phyloP scores from a whole-genome alignment of 2,113 vertebrate genomes.

The Hystrix brachyura region DNA sequence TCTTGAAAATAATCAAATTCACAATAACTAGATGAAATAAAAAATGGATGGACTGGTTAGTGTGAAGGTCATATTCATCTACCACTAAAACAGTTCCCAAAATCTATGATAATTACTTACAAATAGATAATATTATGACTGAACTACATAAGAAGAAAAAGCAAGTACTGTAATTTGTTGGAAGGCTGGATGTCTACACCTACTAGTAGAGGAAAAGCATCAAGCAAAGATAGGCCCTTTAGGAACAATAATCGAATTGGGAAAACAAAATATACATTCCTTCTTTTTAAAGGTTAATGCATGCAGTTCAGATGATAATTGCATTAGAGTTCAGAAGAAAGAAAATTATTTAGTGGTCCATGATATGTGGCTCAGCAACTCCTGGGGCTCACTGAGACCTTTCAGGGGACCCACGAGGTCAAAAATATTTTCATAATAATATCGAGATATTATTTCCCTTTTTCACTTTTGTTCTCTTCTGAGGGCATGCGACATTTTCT shows the following conservation, averaged over 20 bases:
- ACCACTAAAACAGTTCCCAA: not conserved
- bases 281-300: conserved; percentile 49
- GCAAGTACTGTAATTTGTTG: not conserved
- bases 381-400: not conserved
- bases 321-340: not conserved
- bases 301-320: conserved; percentile 27
- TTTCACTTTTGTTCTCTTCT: not conserved
- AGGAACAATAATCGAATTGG: not conserved
- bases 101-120: not conserved
- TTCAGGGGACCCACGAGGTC: not conserved
- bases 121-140: not conserved
- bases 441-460: not conserved
- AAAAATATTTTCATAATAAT: conserved; percentile 57
- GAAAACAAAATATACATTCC: conserved; percentile 37
- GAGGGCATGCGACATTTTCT: not conserved
- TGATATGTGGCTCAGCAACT: not conserved
- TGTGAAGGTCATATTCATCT: not conserved
- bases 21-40: not conserved
- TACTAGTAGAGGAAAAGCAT: not conserved
- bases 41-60: conserved; percentile 30
- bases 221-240: not conserved
- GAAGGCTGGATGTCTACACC: not conserved
- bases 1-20: conserved; percentile 58
- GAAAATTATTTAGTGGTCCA: conserved; percentile 24
- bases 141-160: not conserved